phyloP scores from a whole-genome alignment of 1,140 invertebrate genomes.

The Sarcophaga peregrina region DNA sequence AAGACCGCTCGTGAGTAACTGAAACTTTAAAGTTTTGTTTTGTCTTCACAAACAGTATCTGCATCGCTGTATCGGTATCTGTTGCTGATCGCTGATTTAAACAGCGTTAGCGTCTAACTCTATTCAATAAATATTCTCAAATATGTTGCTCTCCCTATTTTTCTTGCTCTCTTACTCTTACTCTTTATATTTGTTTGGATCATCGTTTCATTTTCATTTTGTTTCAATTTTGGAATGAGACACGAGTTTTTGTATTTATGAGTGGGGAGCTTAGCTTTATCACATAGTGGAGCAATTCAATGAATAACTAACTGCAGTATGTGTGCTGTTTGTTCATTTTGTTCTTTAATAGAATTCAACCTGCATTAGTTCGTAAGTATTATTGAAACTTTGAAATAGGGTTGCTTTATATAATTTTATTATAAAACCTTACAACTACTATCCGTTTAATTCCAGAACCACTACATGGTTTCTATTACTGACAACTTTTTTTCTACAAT shows the following conservation, averaged over 20 bases:
- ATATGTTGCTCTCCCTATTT: neutral
- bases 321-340: neutral
- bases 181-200: neutral
- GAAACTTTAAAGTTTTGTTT: neutral
- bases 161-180: neutral
- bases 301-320: neutral
- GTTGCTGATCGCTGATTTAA: neutral
- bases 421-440: too few species aligned
- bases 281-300: neutral
- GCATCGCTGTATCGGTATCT: neutral
- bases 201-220: neutral
- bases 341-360: neutral
- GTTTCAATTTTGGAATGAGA: neutral
- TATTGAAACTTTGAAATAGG: neutral
- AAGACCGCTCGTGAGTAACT: slow-evolving; percentile 40
- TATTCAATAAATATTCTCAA: slow-evolving; percentile 3
- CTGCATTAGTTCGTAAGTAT: neutral
- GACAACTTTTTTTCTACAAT: too few species aligned
- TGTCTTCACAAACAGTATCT: neutral
- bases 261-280: neutral
- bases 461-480: too few species aligned
- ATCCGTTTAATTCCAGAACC: too few species aligned
- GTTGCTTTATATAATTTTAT: neutral
- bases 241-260: neutral
- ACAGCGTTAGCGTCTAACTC: neutral